Base-by-base conservation (phyloP, 92 coral and sea anemone genomes). In the Parazoanthus atlanticus region DNA sequence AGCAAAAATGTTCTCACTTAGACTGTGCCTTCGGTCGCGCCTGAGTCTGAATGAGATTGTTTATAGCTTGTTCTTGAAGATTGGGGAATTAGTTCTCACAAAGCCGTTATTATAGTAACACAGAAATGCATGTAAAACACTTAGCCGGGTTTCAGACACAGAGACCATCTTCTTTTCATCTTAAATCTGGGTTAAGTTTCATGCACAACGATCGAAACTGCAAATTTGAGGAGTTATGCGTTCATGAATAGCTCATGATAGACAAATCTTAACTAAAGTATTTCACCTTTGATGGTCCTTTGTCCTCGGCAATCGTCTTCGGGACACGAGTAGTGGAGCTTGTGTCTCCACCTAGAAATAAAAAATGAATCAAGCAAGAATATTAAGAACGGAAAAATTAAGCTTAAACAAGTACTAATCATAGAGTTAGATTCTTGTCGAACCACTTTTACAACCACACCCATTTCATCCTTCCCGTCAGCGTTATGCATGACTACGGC, bases 211-310 rank as follows among this genome's bases (percentile, higher is more conserved):
- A 13, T 52, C 21, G 58, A 52, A 52, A 52, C 28, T 23, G 28
- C 69, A 19, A 61, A 61, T 25, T 13, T 61, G 69, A 61, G 3
- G 69, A 21, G 9, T 5, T 3, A 19, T 61, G 69, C 15, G 9
- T 25, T 10, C n/a, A 23, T 61, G n/a, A 61, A 25, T 23, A 23
- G 69, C 69, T 23, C 28, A 12, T 5, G 69, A 19, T 61, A 7
- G 1, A 21, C 41, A 33, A 34, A 31, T 31, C 30, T 34, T 10
- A 70, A 32, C n/a, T 52, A 80, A 65, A 23, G 32, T 17, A 9
- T 13, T 71, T 83, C 67, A 84, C 87, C 87, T 70, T 49, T 10
- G 52, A 21, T 1, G 28, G 25, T 43, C 70, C 87, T 66, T 65
- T 66, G 1, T 84, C 87, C 46, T 84, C 87, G 19, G 71, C 66